phyloP scores from a whole-genome alignment of 2,797 vertebrate genomes.

The Oryzias sinensis region DNA sequence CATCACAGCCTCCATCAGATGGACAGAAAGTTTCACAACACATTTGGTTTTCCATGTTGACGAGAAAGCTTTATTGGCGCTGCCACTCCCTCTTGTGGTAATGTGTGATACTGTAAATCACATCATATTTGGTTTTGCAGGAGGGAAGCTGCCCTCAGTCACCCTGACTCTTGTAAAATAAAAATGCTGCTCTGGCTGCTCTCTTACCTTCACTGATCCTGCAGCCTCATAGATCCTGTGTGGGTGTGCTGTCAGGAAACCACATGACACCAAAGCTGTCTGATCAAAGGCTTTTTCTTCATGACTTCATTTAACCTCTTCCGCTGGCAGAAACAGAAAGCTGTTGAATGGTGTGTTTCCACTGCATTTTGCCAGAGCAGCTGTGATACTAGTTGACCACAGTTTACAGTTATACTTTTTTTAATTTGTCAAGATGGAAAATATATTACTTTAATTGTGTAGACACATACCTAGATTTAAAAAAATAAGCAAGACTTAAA shows the following conservation, averaged over 20 bases:
- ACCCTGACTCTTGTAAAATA: background rate
- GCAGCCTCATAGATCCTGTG: slow-evolving; percentile 15
- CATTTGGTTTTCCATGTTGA: background rate
- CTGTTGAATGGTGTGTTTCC: background rate
- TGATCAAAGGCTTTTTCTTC: slow-evolving; percentile 17
- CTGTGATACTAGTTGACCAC: background rate
- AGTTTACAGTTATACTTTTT: background rate
- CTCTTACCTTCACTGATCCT: slow-evolving; percentile 22
- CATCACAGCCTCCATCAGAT: too few relatives aligned
- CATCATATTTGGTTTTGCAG: background rate
- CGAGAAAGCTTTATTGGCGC: background rate
- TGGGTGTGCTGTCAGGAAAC: slow-evolving; percentile 45
- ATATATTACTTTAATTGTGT: too few relatives aligned
- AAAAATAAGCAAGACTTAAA: too few relatives aligned
- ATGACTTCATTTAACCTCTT: slow-evolving; percentile 18
- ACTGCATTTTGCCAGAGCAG: background rate
- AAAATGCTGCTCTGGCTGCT: slow-evolving; percentile 4
- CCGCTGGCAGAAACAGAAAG: slow-evolving; percentile 10
- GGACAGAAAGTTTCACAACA: background rate
- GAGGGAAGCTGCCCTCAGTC: background rate
- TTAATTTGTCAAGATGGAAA: background rate
- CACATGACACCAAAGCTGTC: background rate
- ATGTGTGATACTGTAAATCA: background rate
- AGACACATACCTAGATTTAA: too few relatives aligned
- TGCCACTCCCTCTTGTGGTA: slow-evolving; percentile 41